Evolutionary conservation across 2,797 vertebrate species (phyloP), one percentile per base, ranked within the genome.

Genomic region (Oreochromis mossambicus): DNA sequence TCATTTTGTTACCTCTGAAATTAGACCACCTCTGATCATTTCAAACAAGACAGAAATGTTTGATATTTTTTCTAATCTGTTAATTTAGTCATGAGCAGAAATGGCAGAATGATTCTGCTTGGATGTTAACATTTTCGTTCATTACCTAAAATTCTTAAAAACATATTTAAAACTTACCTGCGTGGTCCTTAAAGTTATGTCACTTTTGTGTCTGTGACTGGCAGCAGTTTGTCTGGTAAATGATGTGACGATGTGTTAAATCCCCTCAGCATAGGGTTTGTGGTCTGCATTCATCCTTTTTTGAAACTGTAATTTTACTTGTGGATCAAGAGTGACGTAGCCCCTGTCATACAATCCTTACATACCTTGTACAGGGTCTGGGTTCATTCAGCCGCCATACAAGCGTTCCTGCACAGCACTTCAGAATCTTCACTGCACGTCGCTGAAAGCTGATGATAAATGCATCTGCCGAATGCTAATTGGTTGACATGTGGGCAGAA

Each of bases 131-230:
- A 2, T 68, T 24, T 68, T 9, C 0, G 0, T 21, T 68, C 36
- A 24, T 41, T 41, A 21, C 36, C 34, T 68, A 61, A 61, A 61
- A 5, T 12, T 12, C 32, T 34, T 58, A 0, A 1, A 15, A 58
- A 32, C 55, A 6, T 32, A 32, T 58, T 61, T 61, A 32, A 61
- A 61, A 12, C 32, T 61, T 61, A 12, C 9, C 6, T 2, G 17
- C 11, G 0, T n/a, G 58, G 0, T 3, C 32, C 17, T 34, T 36
- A 61, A 12, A 0, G 0, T 61, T 36, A 34, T 61, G 58, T 36
- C 56, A 4, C 32, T 61, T 0, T 6, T 12, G 32, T 61, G 29
- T 34, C 15, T 61, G 15, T 34, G 17, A 61, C 17, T n/a, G 58
- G 58, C 58, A 61, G 17, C 58, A 61, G 58, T 61, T 61, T 61